A percentile compares a stretch with the other conserved stretches of the same genome.
Conservation (phyloP, 2,113 vertebrate genomes). For the Beaufortia kweichowensis region DNA sequence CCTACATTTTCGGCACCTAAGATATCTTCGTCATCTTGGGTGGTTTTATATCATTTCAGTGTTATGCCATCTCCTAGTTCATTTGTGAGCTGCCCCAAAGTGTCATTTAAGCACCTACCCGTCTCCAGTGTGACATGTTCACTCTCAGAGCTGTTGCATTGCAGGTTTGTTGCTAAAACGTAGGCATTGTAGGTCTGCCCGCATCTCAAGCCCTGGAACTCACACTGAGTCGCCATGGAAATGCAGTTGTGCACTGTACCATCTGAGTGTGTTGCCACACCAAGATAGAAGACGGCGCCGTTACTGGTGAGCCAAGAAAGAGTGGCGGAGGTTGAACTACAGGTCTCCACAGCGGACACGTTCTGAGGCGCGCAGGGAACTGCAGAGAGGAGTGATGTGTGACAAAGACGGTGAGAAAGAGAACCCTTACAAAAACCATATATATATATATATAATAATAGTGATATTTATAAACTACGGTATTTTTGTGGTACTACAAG, state of each 20-base stretch:
- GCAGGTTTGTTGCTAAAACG: conserved; percentile 63
- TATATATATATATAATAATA: not conserved
- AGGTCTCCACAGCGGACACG: conserved; percentile 55
- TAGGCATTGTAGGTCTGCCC: conserved; percentile 67
- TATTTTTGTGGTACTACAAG: not conserved
- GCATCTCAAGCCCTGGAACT: conserved; percentile 66
- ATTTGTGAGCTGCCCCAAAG: too few species aligned
- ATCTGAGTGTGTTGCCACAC: conserved; percentile 47
- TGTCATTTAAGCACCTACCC: conserved; percentile 60
- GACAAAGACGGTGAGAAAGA: too few species aligned
- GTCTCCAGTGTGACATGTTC: conserved; percentile 57
- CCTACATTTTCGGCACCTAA: too few species aligned
- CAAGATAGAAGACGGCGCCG: conserved; percentile 65
- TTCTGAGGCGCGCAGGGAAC: conserved; percentile 71
- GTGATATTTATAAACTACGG: not conserved
- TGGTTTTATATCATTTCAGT: too few species aligned
- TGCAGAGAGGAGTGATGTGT: conserved; percentile 38
- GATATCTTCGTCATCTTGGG: too few species aligned
- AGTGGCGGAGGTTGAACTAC: conserved; percentile 60
- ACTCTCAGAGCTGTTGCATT: conserved; percentile 70
- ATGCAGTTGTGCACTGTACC: conserved; percentile 59
- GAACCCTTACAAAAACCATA: not conserved
- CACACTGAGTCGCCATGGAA: conserved; percentile 56
- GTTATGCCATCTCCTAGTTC: too few species aligned
- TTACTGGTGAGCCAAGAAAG: conserved; percentile 64